Conservation (phyloP, 2,888 invertebrate species). For the Caenorhabditis becei region DNA sequence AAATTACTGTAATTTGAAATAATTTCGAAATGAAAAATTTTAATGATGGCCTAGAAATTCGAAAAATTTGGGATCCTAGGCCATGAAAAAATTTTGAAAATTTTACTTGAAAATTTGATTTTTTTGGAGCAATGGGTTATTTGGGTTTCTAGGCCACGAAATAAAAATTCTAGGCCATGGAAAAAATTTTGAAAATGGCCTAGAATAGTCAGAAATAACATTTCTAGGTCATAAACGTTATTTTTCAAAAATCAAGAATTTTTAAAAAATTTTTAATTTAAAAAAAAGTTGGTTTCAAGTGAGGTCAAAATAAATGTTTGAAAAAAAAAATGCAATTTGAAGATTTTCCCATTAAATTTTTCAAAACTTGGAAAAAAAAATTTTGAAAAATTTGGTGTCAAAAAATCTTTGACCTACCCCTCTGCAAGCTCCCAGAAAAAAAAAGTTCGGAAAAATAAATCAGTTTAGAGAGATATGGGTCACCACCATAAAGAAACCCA, state of each 20-base stretch:
- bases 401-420: too few species aligned
- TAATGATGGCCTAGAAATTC: too few species aligned
- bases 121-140: not conserved
- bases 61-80: not conserved
- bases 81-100: not conserved
- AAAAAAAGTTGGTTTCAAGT: not conserved
- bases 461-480: not conserved
- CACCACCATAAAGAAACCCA: too few species aligned
- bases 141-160: not conserved
- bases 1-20: too few species aligned
- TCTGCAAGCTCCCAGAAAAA: too few species aligned
- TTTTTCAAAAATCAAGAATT: not conserved
- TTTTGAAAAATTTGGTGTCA: not conserved
- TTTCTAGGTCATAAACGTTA: too few species aligned
- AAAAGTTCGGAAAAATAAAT: too few species aligned
- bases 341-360: not conserved
- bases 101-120: not conserved
- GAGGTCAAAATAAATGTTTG: not conserved
- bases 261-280: not conserved
- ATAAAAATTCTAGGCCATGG: not conserved
- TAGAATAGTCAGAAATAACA: too few species aligned
- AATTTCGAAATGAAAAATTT: too few species aligned
- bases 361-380: not conserved
- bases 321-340: not conserved
- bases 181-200: too few species aligned